Percentiles rank a stretch among this genome's conserved stretches.
Conservation (phyloP, 2,113 vertebrate species). For the Plestiodon gilberti region DNA sequence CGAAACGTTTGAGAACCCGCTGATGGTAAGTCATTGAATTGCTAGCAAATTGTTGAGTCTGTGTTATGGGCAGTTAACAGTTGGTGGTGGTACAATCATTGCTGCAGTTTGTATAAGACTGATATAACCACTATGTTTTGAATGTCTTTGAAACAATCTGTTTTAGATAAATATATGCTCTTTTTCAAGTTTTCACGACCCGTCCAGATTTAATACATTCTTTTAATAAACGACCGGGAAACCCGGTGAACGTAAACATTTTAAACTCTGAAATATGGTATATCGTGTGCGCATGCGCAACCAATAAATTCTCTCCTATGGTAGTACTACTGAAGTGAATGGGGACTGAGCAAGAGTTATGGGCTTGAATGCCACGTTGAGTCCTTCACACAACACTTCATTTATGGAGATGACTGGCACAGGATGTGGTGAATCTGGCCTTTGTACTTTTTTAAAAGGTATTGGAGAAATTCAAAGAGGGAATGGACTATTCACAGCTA, state of each 20-base stretch:
- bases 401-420: no score
- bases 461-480: background rate
- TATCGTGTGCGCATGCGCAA: no score
- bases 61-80: background rate
- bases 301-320: background rate
- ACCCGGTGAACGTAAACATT: no score
- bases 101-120: background rate
- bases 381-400: no score
- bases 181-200: no score
- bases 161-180: background rate
- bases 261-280: no score
- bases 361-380: background rate
- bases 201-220: no score
- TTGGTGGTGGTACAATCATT: background rate
- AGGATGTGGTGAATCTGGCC: no score
- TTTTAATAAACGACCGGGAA: no score
- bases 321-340: background rate
- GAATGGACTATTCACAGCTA: background rate
- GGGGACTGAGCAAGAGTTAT: background rate
- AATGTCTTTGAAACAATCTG: background rate
- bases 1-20: no score
- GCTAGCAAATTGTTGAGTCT: background rate
- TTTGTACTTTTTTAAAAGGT: background rate
- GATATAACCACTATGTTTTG: background rate
- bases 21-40: background rate